Evolutionary conservation across 2,888 invertebrate genomes (phyloP), one percentile per base, ranked within the genome.

Genomic region (Silvanus unidentatus): DNA sequence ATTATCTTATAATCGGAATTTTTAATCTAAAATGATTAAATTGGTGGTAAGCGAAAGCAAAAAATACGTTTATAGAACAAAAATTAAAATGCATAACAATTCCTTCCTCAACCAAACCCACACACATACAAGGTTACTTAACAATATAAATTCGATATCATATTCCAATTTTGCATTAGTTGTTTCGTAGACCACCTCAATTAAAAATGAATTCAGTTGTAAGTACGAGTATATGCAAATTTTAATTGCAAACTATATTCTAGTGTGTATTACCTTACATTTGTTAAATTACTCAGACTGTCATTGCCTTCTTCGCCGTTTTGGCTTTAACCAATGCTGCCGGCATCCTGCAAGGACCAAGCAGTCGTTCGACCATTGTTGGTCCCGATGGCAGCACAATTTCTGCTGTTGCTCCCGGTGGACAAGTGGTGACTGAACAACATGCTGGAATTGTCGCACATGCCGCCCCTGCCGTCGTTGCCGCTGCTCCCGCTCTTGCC

Each of bases 311-410:
- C 16, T 52, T 58, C 39, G 54, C 54, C 41, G 14, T 48, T 14
- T 47, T 57, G 50, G 55, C 57, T 8, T 39, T 48, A 2, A 49
- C 53, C 42, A 51, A 47, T 34, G 58, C 58, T 11, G 48, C 53
- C 16, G 41, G 38, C 28, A 45, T 59, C 22, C 43, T 60, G 22
- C 58, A 61, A 52, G 61, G 61, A 42, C 61, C 61, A 27, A 60
- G 60, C 46, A 44, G 49, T 46, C 57, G 48, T 28, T 54, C 59
- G 10, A 58, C 55, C 27, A 43, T 60, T 9, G 52, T 58, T 5
- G 58, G 59, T 6, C 57, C 58, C 16, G 58, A 58, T 40, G 60
- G 60, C 14, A 60, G 60, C 11, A 27, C 40, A n/a, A 55, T 55
- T 40, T 51, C 51, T 9, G 39, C 55, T 14, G 51, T 50, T 6